Evolutionary conservation across 2,888 invertebrate genomes (phyloP).

Genomic region (Phorcus lineatus): DNA sequence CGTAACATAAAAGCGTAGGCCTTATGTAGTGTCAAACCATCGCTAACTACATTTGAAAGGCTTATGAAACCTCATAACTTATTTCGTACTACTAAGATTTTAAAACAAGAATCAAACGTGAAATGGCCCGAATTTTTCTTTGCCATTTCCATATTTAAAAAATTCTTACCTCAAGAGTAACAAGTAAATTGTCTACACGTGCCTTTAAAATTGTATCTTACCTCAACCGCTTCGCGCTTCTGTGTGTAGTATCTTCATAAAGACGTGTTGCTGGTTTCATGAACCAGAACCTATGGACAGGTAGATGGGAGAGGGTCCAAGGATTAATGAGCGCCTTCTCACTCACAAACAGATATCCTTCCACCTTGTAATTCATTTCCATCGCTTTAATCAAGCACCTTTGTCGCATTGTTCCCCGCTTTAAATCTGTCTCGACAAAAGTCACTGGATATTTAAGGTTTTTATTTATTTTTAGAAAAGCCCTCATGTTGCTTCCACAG

Average conservation of each 20-base stretch:
- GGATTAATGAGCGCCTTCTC: slow-evolving; percentile 35
- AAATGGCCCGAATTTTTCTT: too few species aligned
- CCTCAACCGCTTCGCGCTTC: background rate
- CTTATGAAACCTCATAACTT: too few species aligned
- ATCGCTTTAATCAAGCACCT: slow-evolving; percentile 38
- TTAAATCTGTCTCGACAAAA: background rate
- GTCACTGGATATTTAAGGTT: background rate
- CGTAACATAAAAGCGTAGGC: too few species aligned
- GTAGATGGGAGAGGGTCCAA: background rate
- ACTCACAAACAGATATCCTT: slow-evolving; percentile 38
- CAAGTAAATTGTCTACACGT: too few species aligned
- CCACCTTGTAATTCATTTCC: slow-evolving; percentile 41
- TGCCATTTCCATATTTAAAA: too few species aligned
- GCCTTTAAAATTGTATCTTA: background rate
- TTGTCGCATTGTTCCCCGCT: background rate
- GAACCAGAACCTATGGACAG: slow-evolving; percentile 4
- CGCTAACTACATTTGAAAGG: too few species aligned
- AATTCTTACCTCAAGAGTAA: too few species aligned
- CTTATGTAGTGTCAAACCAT: too few species aligned
- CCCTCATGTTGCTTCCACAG: background rate
- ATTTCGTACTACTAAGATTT: too few species aligned
- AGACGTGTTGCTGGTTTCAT: background rate
- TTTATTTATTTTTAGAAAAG: background rate
- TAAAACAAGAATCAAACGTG: too few species aligned
- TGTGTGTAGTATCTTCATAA: background rate